phyloP scores from a whole-genome alignment of 2,797 vertebrate genomes.

The Amblyraja radiata region DNA sequence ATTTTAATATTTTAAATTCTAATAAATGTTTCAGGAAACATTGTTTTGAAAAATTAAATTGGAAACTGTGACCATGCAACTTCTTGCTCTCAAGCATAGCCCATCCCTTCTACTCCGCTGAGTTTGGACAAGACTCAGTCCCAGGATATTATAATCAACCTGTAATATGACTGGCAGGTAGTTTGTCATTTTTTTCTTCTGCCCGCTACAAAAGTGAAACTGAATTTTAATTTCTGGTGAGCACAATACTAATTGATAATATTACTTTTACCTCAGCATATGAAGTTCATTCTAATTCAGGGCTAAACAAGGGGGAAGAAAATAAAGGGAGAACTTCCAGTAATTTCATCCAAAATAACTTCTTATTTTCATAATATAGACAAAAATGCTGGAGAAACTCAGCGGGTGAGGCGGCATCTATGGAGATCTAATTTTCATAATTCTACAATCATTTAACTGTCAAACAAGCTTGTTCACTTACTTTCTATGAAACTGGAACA shows the following conservation, averaged over 20 bases:
- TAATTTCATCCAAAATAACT: background rate
- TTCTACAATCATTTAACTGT: background rate
- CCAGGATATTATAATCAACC: background rate
- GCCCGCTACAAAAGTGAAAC: background rate
- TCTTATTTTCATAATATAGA: background rate
- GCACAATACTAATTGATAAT: background rate
- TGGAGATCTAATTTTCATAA: background rate
- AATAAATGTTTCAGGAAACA: background rate
- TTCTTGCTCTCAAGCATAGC: too few species aligned
- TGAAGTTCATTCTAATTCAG: background rate
- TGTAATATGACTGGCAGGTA: background rate
- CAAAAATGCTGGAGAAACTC: too few species aligned
- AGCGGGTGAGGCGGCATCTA: too few species aligned
- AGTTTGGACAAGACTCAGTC: background rate
- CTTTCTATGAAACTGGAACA: background rate
- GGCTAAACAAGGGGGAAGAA: background rate
- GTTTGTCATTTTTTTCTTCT: too few species aligned
- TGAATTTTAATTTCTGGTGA: background rate
- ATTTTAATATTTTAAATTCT: background rate
- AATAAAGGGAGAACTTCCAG: background rate
- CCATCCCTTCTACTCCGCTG: background rate
- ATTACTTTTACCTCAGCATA: background rate
- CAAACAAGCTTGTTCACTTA: background rate
- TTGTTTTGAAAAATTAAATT: too few species aligned
- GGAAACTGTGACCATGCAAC: background rate